Conservation (phyloP, 2,888 invertebrate species). For the Eupithecia insigniata region DNA sequence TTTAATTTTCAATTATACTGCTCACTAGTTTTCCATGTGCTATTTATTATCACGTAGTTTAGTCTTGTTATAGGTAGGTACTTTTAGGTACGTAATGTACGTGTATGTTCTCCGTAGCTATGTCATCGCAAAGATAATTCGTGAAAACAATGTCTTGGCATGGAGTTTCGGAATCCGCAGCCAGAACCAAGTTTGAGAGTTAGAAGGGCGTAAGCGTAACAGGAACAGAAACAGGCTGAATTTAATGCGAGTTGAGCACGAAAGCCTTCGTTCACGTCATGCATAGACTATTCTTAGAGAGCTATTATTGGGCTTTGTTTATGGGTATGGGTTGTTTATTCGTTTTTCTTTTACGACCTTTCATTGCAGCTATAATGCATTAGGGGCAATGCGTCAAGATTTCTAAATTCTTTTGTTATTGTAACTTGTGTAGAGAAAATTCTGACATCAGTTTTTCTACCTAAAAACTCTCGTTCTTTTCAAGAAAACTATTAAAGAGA, state of each 20-base stretch:
- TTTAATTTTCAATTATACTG: no score
- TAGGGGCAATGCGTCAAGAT: not conserved
- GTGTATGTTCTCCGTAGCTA: not conserved
- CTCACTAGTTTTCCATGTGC: not conserved
- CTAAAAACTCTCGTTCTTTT: not conserved
- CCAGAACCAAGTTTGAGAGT: constrained; percentile 62
- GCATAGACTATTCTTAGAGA: constrained; percentile 32
- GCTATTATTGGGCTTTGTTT: constrained; percentile 12
- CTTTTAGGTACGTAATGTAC: not conserved
- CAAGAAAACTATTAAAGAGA: not conserved
- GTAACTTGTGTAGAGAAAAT: not conserved
- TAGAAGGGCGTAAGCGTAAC: constrained; percentile 50
- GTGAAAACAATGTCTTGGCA: constrained; percentile 57
- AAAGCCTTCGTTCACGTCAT: constrained; percentile 44
- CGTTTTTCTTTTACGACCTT: constrained; percentile 6
- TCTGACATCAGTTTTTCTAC: not conserved
- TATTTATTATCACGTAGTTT: not conserved
- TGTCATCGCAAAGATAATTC: constrained; percentile 49
- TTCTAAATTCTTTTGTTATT: not conserved
- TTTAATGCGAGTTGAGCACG: constrained; percentile 50
- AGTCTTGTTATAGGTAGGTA: no score
- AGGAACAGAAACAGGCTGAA: constrained; percentile 48
- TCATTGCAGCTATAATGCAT: constrained; percentile 6
- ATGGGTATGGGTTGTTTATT: constrained; percentile 17
- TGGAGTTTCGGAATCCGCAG: constrained; percentile 50